Evolutionary conservation across 2,797 vertebrate genomes (phyloP).

Genomic region (Micropoecilia bifurca): DNA sequence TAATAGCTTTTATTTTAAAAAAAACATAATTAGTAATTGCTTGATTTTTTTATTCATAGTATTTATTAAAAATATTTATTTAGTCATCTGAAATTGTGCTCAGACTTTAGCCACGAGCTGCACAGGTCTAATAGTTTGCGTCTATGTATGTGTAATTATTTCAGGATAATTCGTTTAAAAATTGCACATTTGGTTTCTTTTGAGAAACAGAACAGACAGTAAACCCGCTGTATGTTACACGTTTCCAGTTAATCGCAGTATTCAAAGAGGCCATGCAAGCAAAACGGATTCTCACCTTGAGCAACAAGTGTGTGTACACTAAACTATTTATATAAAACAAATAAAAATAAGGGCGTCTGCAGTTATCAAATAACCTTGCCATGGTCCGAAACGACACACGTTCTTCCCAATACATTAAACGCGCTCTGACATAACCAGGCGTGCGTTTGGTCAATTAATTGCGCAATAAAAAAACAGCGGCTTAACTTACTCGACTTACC

Average conservation of each 20-base stretch:
- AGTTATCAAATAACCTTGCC: conserved; percentile 17
- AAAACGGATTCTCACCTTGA: conserved; percentile 17
- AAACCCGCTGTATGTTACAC: neutral
- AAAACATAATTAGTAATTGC: neutral
- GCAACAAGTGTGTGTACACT: conserved; percentile 29
- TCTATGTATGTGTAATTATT: neutral
- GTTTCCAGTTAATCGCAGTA: neutral
- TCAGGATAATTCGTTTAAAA: neutral
- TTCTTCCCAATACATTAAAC: neutral
- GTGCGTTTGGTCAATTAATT: conserved; percentile 3
- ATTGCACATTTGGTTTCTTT: neutral
- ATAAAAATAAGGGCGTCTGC: conserved; percentile 37
- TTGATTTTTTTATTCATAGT: neutral
- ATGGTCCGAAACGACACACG: neutral
- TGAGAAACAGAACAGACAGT: neutral
- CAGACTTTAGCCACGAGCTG: neutral
- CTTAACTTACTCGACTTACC: conserved; percentile 44
- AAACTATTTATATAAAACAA: conserved; percentile 57
- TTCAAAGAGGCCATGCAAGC: conserved; percentile 7
- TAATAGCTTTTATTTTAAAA: neutral
- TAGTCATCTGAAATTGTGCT: neutral
- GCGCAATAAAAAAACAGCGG: no score
- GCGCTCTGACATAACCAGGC: neutral
- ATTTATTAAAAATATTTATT: neutral
- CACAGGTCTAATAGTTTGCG: neutral